phyloP scores from a whole-genome alignment of 1,140 invertebrate genomes.

The Leptinotarsa undecemlineata region DNA sequence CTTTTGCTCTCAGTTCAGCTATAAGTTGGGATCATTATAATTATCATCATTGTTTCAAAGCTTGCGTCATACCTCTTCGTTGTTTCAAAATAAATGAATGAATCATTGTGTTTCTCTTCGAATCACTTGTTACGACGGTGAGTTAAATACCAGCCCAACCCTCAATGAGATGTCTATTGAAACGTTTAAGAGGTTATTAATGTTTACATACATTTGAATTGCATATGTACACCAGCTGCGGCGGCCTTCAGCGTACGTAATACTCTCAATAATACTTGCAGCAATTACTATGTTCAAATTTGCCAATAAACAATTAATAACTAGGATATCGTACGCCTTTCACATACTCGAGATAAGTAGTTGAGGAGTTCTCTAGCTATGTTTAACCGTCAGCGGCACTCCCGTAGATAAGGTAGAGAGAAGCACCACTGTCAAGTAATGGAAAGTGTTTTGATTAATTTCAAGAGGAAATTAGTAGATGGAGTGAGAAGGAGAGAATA shows the following conservation, averaged over 20 bases:
- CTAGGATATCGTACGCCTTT: conserved; percentile 5
- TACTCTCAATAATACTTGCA: not conserved
- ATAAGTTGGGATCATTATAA: no score
- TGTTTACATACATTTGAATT: conserved; percentile 8
- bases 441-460: no score
- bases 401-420: no score
- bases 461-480: no score
- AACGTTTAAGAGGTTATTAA: conserved; percentile 8
- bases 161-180: conserved; percentile 6
- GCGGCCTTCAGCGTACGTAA: not conserved
- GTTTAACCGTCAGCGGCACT: not conserved
- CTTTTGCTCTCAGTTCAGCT: no score
- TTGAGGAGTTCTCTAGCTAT: not conserved
- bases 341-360: not conserved
- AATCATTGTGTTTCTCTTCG: not conserved
- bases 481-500: no score
- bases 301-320: conserved; percentile 6
- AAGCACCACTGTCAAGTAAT: no score
- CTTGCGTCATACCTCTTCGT: no score
- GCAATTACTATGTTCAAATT: conserved; percentile 3
- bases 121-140: not conserved
- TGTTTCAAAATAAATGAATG: no score
- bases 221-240: not conserved
- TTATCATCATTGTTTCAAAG: no score
- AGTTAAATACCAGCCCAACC: not conserved